Conservation (phyloP, 2,888 invertebrate species). For the Athetis lepigone region DNA sequence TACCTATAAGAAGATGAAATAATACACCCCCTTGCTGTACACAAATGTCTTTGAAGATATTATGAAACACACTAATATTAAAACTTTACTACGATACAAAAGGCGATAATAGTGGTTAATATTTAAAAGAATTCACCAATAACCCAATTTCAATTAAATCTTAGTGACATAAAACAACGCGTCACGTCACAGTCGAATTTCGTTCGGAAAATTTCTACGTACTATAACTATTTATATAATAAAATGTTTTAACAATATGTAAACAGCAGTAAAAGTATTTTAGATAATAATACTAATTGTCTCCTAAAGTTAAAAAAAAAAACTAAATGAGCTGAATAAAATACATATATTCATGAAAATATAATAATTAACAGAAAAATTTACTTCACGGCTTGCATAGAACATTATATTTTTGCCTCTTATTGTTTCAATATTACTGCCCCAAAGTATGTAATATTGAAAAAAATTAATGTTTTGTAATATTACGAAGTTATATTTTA, state of each 20-base stretch:
- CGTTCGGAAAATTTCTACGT: constrained; percentile 61
- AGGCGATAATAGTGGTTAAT: constrained; percentile 36
- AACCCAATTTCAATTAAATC: constrained; percentile 69
- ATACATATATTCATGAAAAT: not conserved
- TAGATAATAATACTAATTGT: no score
- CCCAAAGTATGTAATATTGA: no score
- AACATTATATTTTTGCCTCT: no score
- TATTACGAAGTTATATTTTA: no score
- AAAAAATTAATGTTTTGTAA: no score
- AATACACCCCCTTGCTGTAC: constrained; percentile 75
- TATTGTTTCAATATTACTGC: no score
- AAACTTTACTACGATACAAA: constrained; percentile 51
- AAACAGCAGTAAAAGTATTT: no score
- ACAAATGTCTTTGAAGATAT: constrained; percentile 66
- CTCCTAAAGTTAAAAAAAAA: no score
- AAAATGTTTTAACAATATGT: not conserved
- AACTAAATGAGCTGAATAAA: not conserved
- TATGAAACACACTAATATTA: constrained; percentile 66
- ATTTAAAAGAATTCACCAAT: constrained; percentile 61
- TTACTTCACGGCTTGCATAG: no score
- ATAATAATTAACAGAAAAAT: no score
- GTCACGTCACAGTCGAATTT: constrained; percentile 78
- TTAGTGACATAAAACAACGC: constrained; percentile 82
- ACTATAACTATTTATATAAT: not conserved
- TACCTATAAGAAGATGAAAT: constrained; percentile 81